Evolutionary conservation across 2,113 vertebrate species (phyloP), one percentile per base, ranked within the genome.

Genomic region (Lycaon pictus): DNA sequence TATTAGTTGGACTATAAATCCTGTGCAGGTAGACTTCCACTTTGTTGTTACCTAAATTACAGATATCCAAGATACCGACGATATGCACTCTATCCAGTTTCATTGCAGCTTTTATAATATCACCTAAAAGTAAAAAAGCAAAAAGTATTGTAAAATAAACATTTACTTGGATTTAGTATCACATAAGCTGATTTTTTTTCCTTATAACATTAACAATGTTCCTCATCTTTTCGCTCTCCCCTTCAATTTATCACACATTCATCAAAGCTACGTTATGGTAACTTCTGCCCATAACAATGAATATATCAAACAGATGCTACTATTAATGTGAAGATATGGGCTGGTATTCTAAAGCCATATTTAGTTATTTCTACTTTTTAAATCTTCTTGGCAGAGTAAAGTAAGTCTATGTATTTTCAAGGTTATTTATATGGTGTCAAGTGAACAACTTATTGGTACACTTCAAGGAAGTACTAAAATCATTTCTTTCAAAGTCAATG

Each of bases 11-110:
- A 83, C 90, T 98, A 98, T 99, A 99, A 90, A 99, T 98, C 98
- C 99, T 99, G 96, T 98, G 99, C 97, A 99, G 98, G 97, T 99
- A 97, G 79, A 99, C 98, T 98, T 99, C 99, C 35, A 99, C 98
- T 77, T 98, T 98, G 88, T 99, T 98, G 88, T 98, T 99, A 69
- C 99, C 99, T 82, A 99, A 98, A 97, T 99, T 99, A 98, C 99
- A 99, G 80, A 99, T 93, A 96, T 99, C 99, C 97, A 99, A 97
- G 97, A 99, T 95, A 95, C 99, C 99, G 93, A 99, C 96, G 11
- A 99, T 98, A 2, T 98, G 99, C 7, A 96, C 96, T 80, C 97
- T 98, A 79, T 99, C 99, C 53, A 99, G 97, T 29, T 99, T 98
- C 96, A 91, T 97, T 1, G 96, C 97, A 81, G 98, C 98, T 96